A percentile compares a stretch with the other conserved stretches of the same genome.
Conservation (phyloP, 2,797 vertebrate species). For the Platalea minor region DNA sequence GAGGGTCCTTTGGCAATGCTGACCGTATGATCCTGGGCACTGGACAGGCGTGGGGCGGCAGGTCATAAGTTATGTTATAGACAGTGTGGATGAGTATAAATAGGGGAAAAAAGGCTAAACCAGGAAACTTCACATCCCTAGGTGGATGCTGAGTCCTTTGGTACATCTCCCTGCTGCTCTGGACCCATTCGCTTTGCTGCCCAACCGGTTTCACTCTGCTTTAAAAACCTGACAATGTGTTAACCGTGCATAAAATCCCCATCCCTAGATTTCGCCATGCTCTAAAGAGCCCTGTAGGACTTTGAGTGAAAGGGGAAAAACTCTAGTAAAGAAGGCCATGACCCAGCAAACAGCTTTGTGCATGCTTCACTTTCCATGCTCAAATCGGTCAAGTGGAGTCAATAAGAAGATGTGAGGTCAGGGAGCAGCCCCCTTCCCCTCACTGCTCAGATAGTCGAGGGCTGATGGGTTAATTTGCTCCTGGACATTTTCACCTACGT, state of each 20-base stretch:
- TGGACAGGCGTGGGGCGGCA: background rate
- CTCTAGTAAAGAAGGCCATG: background rate
- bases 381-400: background rate
- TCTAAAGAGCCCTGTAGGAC: background rate
- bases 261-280: rapidly evolving
- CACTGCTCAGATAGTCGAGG: background rate
- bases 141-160: background rate
- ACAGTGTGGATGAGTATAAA: background rate
- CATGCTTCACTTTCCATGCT: background rate
- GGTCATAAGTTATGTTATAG: background rate
- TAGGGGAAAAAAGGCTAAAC: background rate
- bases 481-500: background rate
- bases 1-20: background rate
- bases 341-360: background rate
- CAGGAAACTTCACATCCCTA: background rate
- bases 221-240: background rate
- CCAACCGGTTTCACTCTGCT: background rate
- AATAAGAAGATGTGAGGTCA: background rate
- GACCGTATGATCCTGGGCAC: background rate
- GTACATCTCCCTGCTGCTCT: background rate
- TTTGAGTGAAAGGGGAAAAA: background rate
- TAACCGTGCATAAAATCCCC: background rate
- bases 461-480: background rate
- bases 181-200: background rate
- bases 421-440: background rate